Conservation (phyloP, 1,140 invertebrate species). For the Brachystomella parvula region DNA sequence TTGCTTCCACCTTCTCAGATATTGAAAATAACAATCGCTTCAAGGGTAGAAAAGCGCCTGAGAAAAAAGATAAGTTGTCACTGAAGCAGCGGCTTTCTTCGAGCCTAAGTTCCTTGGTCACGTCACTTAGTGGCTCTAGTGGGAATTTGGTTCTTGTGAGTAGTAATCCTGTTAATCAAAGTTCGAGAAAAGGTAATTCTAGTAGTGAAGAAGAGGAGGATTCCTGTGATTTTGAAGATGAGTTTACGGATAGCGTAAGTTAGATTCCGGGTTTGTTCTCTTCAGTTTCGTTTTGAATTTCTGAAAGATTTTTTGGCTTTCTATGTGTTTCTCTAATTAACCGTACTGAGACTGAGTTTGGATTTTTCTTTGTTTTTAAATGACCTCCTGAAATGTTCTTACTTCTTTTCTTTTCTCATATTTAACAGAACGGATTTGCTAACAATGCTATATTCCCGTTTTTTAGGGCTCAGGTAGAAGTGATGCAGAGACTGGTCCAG, state of each 20-base stretch:
- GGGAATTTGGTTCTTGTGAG: slow-evolving; percentile 11
- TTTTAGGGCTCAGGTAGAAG: slow-evolving; percentile 7
- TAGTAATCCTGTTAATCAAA: too few species aligned
- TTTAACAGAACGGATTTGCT: too few species aligned
- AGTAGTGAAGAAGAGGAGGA: slow-evolving; percentile 23
- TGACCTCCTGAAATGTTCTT: too few species aligned
- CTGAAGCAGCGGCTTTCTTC: slow-evolving; percentile 34
- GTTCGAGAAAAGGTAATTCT: too few species aligned
- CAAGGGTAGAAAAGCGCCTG: not conserved
- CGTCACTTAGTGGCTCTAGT: slow-evolving; percentile 30
- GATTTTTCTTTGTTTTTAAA: too few species aligned
- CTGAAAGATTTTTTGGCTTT: too few species aligned
- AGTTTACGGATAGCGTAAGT: slow-evolving; percentile 31
- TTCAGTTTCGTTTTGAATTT: too few species aligned
- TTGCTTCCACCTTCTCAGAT: not conserved
- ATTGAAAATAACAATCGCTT: not conserved
- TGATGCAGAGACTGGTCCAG: slow-evolving; percentile 24
- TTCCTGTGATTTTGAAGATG: slow-evolving; percentile 29
- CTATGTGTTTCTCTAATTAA: too few species aligned
- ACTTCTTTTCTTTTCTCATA: too few species aligned
- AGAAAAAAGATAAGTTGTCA: slow-evolving; percentile 14
- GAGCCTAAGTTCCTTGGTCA: slow-evolving; percentile 33
- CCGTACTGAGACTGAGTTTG: too few species aligned
- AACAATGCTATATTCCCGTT: too few species aligned
- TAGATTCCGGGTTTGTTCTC: not conserved